Conservation (phyloP, 2,888 invertebrate genomes). For the Allygus modestus region DNA sequence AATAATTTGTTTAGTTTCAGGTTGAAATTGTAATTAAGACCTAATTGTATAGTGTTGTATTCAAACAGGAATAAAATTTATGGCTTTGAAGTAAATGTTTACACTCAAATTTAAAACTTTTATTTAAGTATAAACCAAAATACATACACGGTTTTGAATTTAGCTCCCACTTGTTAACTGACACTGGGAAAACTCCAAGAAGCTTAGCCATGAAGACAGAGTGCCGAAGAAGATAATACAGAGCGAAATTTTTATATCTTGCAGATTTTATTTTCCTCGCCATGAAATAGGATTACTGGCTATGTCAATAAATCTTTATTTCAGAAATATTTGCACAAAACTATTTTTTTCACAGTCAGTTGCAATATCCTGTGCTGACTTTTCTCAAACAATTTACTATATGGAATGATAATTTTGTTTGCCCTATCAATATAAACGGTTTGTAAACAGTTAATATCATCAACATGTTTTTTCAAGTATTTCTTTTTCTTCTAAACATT, state of each 20-base stretch:
- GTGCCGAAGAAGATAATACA: slow-evolving; percentile 18
- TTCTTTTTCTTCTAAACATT: too few species aligned
- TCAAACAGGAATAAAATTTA: too few species aligned
- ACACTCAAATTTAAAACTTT: too few species aligned
- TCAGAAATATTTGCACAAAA: background rate
- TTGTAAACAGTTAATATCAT: background rate
- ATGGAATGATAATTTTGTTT: background rate
- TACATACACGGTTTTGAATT: slow-evolving; percentile 28
- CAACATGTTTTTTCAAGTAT: too few species aligned
- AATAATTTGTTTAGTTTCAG: too few species aligned
- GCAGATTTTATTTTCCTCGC: slow-evolving; percentile 28
- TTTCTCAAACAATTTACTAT: background rate
- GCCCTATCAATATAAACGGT: background rate
- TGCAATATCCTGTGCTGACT: background rate
- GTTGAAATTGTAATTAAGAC: too few species aligned
- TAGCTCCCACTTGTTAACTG: slow-evolving; percentile 6
- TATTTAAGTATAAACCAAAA: too few species aligned
- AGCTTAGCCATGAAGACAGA: slow-evolving; percentile 9
- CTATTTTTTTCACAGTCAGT: background rate
- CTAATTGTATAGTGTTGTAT: too few species aligned
- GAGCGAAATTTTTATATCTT: background rate
- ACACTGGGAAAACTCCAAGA: slow-evolving; percentile 10
- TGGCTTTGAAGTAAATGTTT: too few species aligned
- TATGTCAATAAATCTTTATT: background rate
- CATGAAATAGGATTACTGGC: slow-evolving; percentile 4